phyloP scores from a whole-genome alignment of 53 echinoderm and acorn worm species.

The Mesocentrotus franciscanus region DNA sequence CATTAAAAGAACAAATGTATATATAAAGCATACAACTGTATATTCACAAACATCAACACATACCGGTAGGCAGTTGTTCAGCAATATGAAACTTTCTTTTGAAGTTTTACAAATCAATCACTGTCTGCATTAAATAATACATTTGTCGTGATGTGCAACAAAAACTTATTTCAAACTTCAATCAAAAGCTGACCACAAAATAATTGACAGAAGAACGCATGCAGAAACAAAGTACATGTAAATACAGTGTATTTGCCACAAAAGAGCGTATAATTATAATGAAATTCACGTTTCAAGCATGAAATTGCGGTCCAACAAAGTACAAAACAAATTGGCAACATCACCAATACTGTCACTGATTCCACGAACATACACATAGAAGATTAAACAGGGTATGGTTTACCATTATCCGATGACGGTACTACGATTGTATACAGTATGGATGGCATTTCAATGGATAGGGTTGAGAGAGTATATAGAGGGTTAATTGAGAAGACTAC shows the following conservation, averaged over 20 bases:
- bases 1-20: too few relatives aligned
- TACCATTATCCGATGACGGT: conserved; percentile 56
- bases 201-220: not conserved
- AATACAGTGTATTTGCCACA: not conserved
- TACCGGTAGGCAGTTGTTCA: too few relatives aligned
- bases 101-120: too few relatives aligned
- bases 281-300: not conserved
- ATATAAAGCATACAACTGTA: too few relatives aligned
- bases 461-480: conserved; percentile 19
- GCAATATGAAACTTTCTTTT: too few relatives aligned
- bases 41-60: too few relatives aligned
- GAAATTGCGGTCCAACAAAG: not conserved
- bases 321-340: not conserved
- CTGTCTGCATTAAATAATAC: too few relatives aligned
- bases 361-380: not conserved
- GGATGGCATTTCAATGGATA: not conserved
- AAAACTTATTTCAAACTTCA: too few relatives aligned
- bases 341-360: not conserved
- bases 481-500: conserved; percentile 23
- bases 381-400: not conserved
- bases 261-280: not conserved
- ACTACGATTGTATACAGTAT: conserved; percentile 40
- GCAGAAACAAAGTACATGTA: not conserved
- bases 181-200: too few relatives aligned
- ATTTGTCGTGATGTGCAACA: too few relatives aligned